phyloP scores from a whole-genome alignment of 2,113 vertebrate species.

The Sitta europaea region DNA sequence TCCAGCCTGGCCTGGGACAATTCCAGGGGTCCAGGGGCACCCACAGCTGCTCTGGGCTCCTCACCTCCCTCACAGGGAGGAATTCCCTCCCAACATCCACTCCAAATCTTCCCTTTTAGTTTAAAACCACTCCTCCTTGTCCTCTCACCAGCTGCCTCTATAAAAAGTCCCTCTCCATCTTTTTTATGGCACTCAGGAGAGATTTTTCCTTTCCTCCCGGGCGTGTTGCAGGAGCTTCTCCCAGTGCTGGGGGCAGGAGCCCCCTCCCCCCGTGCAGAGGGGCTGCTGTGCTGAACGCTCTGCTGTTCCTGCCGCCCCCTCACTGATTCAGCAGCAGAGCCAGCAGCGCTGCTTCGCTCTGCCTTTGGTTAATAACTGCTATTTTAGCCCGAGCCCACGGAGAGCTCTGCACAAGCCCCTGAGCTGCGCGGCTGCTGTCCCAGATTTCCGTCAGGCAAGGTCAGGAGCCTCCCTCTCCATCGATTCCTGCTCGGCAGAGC shows the following conservation, averaged over 20 bases:
- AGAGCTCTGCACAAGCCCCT: too few relatives aligned
- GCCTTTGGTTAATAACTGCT: too few relatives aligned
- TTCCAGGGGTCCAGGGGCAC: not conserved
- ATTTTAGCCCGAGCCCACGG: too few relatives aligned
- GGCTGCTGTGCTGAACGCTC: not conserved
- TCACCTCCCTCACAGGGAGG: not conserved
- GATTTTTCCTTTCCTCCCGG: not conserved
- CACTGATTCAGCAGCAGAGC: not conserved
- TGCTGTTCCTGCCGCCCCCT: not conserved
- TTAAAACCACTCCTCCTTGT: not conserved
- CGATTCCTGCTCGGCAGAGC: too few relatives aligned
- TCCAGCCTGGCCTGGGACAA: not conserved
- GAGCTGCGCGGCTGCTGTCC: not conserved
- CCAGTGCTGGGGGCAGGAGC: fast-evolving
- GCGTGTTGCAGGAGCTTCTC: not conserved
- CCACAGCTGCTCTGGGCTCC: not conserved
- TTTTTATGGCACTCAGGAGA: not conserved
- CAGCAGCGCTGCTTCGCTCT: too few relatives aligned
- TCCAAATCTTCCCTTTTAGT: not conserved
- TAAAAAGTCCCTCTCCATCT: not conserved
- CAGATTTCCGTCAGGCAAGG: too few relatives aligned
- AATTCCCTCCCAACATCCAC: not conserved
- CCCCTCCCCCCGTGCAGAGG: not conserved
- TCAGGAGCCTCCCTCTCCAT: too few relatives aligned
- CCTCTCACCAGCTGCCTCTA: not conserved